Evolutionary conservation across 1,140 invertebrate species (phyloP).

Genomic region (Aricia agestis): DNA sequence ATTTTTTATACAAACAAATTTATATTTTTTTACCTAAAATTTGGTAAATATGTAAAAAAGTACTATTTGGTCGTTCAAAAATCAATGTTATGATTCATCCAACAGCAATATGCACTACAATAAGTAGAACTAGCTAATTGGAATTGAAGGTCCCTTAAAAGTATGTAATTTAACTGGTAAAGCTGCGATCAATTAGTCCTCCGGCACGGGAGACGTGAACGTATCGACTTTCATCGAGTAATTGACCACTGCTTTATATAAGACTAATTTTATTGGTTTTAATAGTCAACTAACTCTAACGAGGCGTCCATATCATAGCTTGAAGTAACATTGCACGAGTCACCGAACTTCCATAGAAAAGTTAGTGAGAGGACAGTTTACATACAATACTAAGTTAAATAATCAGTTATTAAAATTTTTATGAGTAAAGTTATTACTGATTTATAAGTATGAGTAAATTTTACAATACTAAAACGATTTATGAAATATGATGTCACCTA

Average conservation of each 20-base stretch:
- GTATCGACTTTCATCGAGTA: slow-evolving; percentile 35
- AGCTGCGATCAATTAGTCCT: slow-evolving; percentile 65
- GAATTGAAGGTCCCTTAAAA: slow-evolving; percentile 76
- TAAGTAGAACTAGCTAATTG: slow-evolving; percentile 75
- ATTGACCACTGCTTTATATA: slow-evolving; percentile 68
- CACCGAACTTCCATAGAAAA: slow-evolving; percentile 67
- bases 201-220: slow-evolving; percentile 15
- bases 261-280: slow-evolving; percentile 73
- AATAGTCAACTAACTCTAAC: slow-evolving; percentile 72
- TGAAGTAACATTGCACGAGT: slow-evolving; percentile 70
- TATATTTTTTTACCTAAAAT: slow-evolving; percentile 55
- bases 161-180: slow-evolving; percentile 66
- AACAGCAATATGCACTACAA: slow-evolving; percentile 68
- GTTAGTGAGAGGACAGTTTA: slow-evolving; percentile 67
- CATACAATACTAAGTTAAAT: slow-evolving; percentile 65
- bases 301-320: slow-evolving; percentile 72
- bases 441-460: slow-evolving; percentile 36
- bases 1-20: slow-evolving; percentile 64
- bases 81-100: slow-evolving; percentile 60
- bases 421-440: slow-evolving; percentile 52
- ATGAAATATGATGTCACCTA: slow-evolving; percentile 30
- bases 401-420: slow-evolving; percentile 56
- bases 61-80: slow-evolving; percentile 72
- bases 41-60: slow-evolving; percentile 66
- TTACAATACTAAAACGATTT: slow-evolving; percentile 57